A percentile compares a stretch with the other conserved stretches of the same genome.
Conservation (phyloP, 64 coral and sea anemone species). For the Stylophora pistillata region DNA sequence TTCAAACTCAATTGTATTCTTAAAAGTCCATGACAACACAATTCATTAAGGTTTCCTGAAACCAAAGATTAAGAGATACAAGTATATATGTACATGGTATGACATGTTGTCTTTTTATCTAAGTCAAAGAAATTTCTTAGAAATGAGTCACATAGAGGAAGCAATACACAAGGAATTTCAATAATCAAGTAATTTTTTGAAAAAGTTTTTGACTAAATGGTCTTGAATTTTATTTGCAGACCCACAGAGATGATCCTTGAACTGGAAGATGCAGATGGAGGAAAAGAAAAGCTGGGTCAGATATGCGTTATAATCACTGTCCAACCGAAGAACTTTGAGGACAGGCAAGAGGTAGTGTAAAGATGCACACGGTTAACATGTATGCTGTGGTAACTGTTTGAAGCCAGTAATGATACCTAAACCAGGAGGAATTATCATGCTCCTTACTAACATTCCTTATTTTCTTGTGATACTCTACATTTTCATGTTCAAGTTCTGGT, state of each 20-base stretch:
- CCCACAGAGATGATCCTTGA: conserved; percentile 93
- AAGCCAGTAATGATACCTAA: background rate
- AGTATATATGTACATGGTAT: too few species aligned
- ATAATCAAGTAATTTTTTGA: background rate
- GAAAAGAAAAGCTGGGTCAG: conserved; percentile 84
- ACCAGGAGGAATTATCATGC: background rate
- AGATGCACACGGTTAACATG: background rate
- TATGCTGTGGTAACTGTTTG: background rate
- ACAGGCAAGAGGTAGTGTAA: conserved; percentile 81
- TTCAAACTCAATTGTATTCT: too few species aligned
- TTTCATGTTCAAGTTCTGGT: too few species aligned
- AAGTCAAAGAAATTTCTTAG: too few species aligned
- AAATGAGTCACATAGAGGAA: too few species aligned
- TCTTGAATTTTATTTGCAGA: conserved; percentile 23
- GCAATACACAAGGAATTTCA: too few species aligned
- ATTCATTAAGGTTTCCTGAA: too few species aligned
- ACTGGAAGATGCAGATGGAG: conserved; percentile 76
- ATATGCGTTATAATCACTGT: conserved; percentile 78
- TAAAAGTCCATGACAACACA: too few species aligned
- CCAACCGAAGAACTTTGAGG: conserved; percentile 91
- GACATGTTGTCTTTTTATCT: too few species aligned
- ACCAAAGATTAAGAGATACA: too few species aligned
- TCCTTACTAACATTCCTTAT: too few species aligned
- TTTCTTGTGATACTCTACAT: too few species aligned
- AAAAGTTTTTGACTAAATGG: background rate